phyloP scores from a whole-genome alignment of 2,113 vertebrate species.

The Myotis davidii region DNA sequence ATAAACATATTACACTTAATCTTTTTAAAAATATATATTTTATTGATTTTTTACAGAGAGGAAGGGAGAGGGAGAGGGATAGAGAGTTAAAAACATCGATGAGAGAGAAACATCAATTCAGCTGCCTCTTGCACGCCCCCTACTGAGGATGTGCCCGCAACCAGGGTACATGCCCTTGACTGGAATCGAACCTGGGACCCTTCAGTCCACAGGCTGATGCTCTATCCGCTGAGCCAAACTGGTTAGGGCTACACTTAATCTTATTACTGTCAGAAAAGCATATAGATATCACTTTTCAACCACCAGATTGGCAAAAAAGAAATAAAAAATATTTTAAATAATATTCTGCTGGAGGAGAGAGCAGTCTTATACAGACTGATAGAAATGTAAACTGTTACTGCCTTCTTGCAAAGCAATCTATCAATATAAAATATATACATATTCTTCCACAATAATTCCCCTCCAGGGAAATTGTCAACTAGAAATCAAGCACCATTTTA shows the following conservation, averaged over 20 bases:
- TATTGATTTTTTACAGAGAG: no score
- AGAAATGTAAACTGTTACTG: not conserved
- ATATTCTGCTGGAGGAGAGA: not conserved
- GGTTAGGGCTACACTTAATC: no score
- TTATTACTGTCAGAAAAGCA: not conserved
- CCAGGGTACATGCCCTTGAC: no score
- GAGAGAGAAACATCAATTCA: no score
- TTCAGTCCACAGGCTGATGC: no score
- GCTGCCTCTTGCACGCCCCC: no score
- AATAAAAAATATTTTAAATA: not conserved
- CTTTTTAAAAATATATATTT: no score
- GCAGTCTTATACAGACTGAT: not conserved
- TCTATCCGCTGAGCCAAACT: no score
- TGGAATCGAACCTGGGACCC: no score
- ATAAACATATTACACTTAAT: not conserved
- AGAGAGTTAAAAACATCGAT: no score
- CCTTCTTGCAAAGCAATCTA: slow-evolving; percentile 9
- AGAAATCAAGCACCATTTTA: not conserved
- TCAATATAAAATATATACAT: not conserved
- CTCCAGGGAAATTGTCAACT: not conserved
- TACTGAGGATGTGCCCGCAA: no score
- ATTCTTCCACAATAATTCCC: not conserved
- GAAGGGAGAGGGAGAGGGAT: no score
- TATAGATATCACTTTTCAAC: not conserved
- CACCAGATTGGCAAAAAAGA: not conserved